Evolutionary conservation across 2,797 vertebrate genomes (phyloP), one percentile per base, ranked within the genome.

Genomic region (Catharus ustulatus): DNA sequence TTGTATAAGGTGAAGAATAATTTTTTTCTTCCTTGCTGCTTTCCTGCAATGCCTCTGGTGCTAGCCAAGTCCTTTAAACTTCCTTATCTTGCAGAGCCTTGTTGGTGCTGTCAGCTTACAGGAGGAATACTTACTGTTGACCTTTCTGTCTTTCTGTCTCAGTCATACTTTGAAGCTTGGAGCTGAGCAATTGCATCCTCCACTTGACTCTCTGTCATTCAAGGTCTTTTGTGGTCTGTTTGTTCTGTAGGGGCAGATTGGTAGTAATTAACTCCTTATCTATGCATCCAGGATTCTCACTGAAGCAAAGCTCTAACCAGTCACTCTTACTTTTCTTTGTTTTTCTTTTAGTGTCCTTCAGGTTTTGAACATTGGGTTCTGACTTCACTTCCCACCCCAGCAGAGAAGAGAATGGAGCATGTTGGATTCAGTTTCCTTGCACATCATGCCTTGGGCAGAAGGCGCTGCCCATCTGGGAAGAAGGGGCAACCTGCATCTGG

Each of bases 361-460:
- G 94, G 91, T 95, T 96, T 95, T 91, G 96, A 97, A 96, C 86
- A 90, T 93, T 30, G 88, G 95, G 91, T 96, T 95, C 93, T 96
- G 94, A 95, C 96, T 96, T 96, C 94, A 93, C 93, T 96, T 96
- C 90, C 81, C 95, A 94, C 95, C 79, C 92, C 79, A 58, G 94
- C 94, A 96, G 95, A 96, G 90, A 95, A 96, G 87, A 87, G 90
- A 93, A 96, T 23, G 91, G 89, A 97, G 95, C 88, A 42, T 11
- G 32, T 84, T 95, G 96, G 96, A 92, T 93, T 90, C 17, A 10
- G 61, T 91, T 96, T 95, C 82, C 81, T 93, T 96, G 93, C 86
- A 76, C 82, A 62, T 79, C 86, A 92, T 9, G 30, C 75, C 87
- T 91, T 78, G 94, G 94, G 93, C 89, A 93, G 94, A 91, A 93